Conservation (phyloP, 2,797 vertebrate genomes). For the Luscinia luscinia region DNA sequence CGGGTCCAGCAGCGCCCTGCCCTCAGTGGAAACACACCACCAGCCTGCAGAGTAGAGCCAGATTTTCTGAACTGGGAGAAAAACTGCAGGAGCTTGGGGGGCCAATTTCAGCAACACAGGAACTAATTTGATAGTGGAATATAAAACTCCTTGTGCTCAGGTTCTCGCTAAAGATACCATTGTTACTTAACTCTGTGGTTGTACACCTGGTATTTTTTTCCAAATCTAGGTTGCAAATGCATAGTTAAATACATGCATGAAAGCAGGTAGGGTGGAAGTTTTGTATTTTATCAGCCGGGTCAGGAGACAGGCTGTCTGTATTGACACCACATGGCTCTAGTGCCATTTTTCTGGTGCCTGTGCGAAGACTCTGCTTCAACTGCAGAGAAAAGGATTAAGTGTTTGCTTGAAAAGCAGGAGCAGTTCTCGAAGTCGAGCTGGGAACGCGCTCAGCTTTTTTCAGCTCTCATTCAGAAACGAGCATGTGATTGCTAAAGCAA, state of each 20-base stretch:
- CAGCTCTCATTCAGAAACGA: background rate
- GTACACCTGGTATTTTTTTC: background rate
- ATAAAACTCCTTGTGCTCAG: background rate
- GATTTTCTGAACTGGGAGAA: background rate
- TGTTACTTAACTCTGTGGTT: background rate
- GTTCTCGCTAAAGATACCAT: background rate
- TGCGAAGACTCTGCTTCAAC: background rate
- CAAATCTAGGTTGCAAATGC: background rate
- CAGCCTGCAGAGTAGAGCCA: rapidly evolving
- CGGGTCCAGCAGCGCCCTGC: background rate
- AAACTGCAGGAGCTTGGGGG: background rate
- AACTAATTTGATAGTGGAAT: background rate
- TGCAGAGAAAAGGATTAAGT: background rate
- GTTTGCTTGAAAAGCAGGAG: background rate
- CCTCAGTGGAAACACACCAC: background rate
- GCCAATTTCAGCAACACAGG: rapidly evolving
- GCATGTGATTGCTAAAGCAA: background rate
- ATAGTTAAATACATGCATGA: background rate
- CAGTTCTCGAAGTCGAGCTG: background rate
- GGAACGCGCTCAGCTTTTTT: background rate
- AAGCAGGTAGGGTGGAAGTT: background rate
- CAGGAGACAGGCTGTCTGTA: background rate
- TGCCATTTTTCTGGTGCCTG: background rate
- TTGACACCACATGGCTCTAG: background rate
- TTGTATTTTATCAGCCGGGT: background rate